Percentiles rank a stretch among this genome's conserved stretches.
These are phyloP conservation scores for Gymnarchus niloticus DNA, from an alignment of 2,113 vertebrate genomes.

Conservation along the genomic window DNA sequence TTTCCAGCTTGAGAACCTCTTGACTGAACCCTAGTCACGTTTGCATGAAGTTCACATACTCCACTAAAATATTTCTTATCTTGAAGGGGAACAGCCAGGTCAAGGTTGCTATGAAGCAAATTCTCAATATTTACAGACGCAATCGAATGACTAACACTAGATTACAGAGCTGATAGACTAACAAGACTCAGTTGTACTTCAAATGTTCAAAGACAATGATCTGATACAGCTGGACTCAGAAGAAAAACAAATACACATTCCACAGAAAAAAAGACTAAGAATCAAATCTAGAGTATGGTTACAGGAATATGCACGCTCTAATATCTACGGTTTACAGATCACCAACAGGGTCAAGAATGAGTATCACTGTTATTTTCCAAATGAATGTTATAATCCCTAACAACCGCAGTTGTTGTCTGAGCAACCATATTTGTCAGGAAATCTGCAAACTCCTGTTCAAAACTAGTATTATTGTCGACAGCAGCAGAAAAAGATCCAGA, in stretches of 20 bases:
- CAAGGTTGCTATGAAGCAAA: background rate
- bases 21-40: background rate
- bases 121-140: background rate
- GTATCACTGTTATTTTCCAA: background rate
- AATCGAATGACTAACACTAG: background rate
- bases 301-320: background rate
- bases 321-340: background rate
- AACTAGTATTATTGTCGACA: background rate
- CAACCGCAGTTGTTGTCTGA: background rate
- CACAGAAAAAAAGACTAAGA: background rate
- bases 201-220: background rate
- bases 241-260: background rate
- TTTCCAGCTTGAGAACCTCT: background rate
- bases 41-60: background rate
- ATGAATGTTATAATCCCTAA: background rate
- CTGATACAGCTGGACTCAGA: background rate
- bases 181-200: background rate
- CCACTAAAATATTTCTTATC: background rate
- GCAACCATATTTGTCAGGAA: background rate
- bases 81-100: background rate
- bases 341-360: background rate
- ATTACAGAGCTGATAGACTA: too few relatives aligned
- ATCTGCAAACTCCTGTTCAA: background rate
- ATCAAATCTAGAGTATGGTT: too few relatives aligned
- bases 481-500: background rate